Evolutionary conservation across 2,888 invertebrate genomes (phyloP).

Genomic region (Hirtodrosophila cameraria): DNA sequence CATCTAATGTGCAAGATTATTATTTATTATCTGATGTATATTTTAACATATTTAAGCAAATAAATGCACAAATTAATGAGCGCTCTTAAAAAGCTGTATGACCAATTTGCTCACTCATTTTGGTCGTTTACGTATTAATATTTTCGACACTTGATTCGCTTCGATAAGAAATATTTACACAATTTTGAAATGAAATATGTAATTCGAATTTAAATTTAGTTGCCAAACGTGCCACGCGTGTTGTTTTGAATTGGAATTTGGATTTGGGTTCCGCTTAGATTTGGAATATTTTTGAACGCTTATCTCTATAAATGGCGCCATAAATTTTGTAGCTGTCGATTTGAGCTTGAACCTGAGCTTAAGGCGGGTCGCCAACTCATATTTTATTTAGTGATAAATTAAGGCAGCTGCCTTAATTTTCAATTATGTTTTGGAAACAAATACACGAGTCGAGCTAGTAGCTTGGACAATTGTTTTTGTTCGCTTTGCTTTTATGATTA

Average conservation of each 20-base stretch:
- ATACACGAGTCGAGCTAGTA: neutral
- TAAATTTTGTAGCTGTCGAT: slow-evolving; percentile 59
- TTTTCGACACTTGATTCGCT: slow-evolving; percentile 67
- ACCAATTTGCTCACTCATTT: slow-evolving; percentile 33
- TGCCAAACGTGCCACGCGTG: slow-evolving; percentile 25
- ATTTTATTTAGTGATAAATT: slow-evolving; percentile 55
- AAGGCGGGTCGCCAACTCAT: slow-evolving; percentile 31
- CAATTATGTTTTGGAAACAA: slow-evolving; percentile 27
- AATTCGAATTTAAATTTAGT: slow-evolving; percentile 65
- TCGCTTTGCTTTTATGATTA: slow-evolving; percentile 17
- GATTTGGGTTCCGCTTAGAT: slow-evolving; percentile 10
- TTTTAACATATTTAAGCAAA: slow-evolving; percentile 25
- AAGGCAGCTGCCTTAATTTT: slow-evolving; percentile 37
- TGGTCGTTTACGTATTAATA: slow-evolving; percentile 47
- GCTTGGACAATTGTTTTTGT: slow-evolving; percentile 7
- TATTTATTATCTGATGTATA: slow-evolving; percentile 36
- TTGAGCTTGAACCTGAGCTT: slow-evolving; percentile 66
- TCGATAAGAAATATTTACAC: slow-evolving; percentile 60
- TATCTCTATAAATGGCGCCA: slow-evolving; percentile 63
- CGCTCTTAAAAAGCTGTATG: slow-evolving; percentile 40
- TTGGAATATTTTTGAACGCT: slow-evolving; percentile 34
- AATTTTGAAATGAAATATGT: slow-evolving; percentile 66
- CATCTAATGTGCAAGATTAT: slow-evolving; percentile 9
- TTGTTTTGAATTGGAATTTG: neutral
- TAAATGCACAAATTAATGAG: slow-evolving; percentile 43